phyloP scores from a whole-genome alignment of 2,113 vertebrate species.

The Manacus vitellinus region DNA sequence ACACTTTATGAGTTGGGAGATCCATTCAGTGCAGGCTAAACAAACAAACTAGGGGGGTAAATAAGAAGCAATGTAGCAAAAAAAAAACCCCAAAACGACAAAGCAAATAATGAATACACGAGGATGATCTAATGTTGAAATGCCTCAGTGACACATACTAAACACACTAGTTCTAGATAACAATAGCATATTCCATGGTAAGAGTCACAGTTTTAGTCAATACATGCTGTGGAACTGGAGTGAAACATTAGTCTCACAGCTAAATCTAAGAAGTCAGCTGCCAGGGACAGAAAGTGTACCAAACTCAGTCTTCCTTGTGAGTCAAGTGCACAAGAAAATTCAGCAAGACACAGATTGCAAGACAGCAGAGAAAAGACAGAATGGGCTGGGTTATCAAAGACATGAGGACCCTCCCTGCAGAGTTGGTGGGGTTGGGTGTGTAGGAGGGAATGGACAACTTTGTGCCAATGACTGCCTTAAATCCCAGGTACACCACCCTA shows the following conservation, averaged over 20 bases:
- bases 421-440: fast-evolving
- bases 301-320: not conserved
- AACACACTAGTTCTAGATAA: not conserved
- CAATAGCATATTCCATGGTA: not conserved
- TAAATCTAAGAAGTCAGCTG: not conserved
- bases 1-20: not conserved
- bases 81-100: not conserved
- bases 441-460: not conserved
- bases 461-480: not conserved
- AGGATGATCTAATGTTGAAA: not conserved
- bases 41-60: not conserved
- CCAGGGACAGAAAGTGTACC: not conserved
- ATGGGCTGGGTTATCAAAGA: not conserved
- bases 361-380: not conserved
- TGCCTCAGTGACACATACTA: not conserved
- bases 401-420: not conserved
- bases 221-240: not conserved
- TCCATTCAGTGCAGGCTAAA: not conserved
- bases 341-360: not conserved
- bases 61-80: not conserved
- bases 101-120: not conserved
- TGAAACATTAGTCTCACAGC: not conserved
- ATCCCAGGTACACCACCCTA: too few relatives aligned
- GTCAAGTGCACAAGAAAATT: not conserved
- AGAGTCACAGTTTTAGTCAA: not conserved